phyloP scores from a whole-genome alignment of 2,797 vertebrate genomes.

The Micrastur ruficollis region DNA sequence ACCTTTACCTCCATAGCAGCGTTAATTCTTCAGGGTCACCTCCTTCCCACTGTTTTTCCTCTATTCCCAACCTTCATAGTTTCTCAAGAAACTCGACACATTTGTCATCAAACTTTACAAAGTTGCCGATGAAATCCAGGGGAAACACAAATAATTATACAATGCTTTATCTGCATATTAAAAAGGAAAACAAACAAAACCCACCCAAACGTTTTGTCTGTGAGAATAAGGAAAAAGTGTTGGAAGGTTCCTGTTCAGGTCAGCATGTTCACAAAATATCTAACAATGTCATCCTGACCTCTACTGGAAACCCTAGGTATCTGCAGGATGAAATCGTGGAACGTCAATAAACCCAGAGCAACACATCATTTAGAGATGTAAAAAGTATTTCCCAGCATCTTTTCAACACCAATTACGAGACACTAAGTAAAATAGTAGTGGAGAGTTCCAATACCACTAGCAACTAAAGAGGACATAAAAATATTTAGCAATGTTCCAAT shows the following conservation, averaged over 20 bases:
- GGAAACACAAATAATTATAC: neutral
- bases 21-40: neutral
- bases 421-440: neutral
- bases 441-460: neutral
- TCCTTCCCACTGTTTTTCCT: neutral
- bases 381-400: neutral
- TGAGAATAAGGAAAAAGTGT: neutral
- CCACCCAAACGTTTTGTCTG: constrained; percentile 4
- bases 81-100: neutral
- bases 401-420: neutral
- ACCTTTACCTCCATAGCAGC: neutral
- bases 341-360: neutral
- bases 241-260: neutral
- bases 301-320: constrained; percentile 45
- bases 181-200: neutral
- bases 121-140: neutral
- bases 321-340: neutral
- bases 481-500: neutral
- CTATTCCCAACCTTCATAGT: neutral
- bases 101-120: neutral
- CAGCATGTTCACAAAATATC: neutral
- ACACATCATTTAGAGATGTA: neutral
- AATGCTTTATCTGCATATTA: neutral
- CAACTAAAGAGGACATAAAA: neutral
- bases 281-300: constrained; percentile 64